Conservation (phyloP, 2,888 invertebrate species). For the Ceramica pisi region DNA sequence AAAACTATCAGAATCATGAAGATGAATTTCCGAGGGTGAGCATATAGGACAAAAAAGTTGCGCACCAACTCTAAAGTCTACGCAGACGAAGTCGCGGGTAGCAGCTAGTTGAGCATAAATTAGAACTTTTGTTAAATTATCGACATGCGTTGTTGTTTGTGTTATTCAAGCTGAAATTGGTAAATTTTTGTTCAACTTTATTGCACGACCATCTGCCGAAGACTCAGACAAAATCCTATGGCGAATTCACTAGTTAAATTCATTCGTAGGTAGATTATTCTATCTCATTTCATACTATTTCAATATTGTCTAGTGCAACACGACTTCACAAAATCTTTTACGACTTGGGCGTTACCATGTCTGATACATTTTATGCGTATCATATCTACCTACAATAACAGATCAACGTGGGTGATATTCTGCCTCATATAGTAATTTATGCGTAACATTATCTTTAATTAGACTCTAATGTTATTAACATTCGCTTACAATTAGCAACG, state of each 20-base stretch:
- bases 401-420: conserved; percentile 39
- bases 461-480: conserved; percentile 22
- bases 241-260: background rate
- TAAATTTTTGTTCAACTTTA: too few relatives aligned
- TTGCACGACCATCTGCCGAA: background rate
- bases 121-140: too few relatives aligned
- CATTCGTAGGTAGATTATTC: background rate
- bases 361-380: conserved; percentile 16
- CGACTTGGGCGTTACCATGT: background rate
- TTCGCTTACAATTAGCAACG: conserved; percentile 42
- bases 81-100: too few relatives aligned
- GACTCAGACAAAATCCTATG: background rate
- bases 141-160: too few relatives aligned
- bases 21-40: too few relatives aligned
- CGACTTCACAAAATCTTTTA: conserved; percentile 9
- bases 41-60: too few relatives aligned
- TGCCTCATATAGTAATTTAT: conserved; percentile 17
- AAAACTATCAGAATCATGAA: too few relatives aligned
- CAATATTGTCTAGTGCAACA: conserved; percentile 2
- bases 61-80: too few relatives aligned
- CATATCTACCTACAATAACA: conserved; percentile 14
- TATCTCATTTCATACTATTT: conserved; percentile 8
- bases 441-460: conserved; percentile 36
- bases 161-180: too few relatives aligned
- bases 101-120: too few relatives aligned